Percentiles rank a stretch among this genome's conserved stretches.
Evolutionary conservation across 2,797 vertebrate genomes (phyloP).

Genomic region (Chaetophractus vellerosus): DNA sequence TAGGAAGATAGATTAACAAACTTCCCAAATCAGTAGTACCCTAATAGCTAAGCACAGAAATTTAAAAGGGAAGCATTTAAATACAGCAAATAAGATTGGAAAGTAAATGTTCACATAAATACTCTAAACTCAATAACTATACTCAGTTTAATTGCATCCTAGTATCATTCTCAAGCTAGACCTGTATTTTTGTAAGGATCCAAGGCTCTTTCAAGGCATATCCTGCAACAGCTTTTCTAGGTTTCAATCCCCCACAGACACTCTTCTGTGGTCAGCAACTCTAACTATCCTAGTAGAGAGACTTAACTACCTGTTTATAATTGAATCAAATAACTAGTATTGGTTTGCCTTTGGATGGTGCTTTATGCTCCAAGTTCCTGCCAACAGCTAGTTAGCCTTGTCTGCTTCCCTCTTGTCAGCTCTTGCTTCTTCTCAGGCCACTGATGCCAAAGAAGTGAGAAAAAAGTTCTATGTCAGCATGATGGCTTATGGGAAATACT

Average conservation of each 20-base stretch:
- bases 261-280: slow-evolving; percentile 35
- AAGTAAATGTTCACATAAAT: slow-evolving; percentile 8
- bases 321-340: slow-evolving; percentile 50
- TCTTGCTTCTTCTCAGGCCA: slow-evolving; percentile 40
- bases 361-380: slow-evolving; percentile 3
- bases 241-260: neutral
- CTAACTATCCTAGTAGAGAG: slow-evolving; percentile 26
- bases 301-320: slow-evolving; percentile 55
- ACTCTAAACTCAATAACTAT: neutral
- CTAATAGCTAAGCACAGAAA: neutral
- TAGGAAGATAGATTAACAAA: neutral
- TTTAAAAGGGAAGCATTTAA: slow-evolving; percentile 11
- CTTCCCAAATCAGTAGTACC: neutral
- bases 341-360: neutral
- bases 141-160: neutral
- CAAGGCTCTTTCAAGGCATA: slow-evolving; percentile 19
- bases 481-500: neutral
- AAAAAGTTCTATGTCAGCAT: slow-evolving; percentile 8
- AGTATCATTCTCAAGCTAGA: neutral
- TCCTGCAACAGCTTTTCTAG: neutral
- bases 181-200: neutral
- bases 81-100: neutral
- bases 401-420: slow-evolving; percentile 10
- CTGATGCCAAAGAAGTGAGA: slow-evolving; percentile 24
- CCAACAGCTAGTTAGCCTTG: slow-evolving; percentile 38